A percentile compares a stretch with the other conserved stretches of the same genome.
phyloP scores from a whole-genome alignment of 2,888 invertebrate species.

The Prosapia bicincta region DNA sequence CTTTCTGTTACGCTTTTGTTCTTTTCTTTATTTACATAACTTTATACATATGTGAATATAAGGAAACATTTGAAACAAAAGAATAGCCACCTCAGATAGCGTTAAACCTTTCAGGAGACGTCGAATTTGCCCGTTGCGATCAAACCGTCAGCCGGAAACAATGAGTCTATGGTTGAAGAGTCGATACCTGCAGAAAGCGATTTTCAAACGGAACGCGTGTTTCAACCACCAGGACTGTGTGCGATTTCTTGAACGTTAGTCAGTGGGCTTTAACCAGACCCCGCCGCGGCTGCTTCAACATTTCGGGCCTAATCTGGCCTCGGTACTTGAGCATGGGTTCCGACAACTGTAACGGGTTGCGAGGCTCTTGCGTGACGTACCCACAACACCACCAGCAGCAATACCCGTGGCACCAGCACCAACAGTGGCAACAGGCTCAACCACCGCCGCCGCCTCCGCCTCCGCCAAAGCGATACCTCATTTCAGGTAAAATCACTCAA shows the following conservation, averaged over 20 bases:
- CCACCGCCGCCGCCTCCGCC: constrained; percentile 34
- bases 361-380: constrained; percentile 27
- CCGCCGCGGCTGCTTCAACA: background rate
- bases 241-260: constrained; percentile 5
- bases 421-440: constrained; percentile 8
- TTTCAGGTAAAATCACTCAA: constrained; percentile 36
- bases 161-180: background rate
- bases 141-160: background rate
- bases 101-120: too few species aligned
- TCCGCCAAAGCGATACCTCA: constrained; percentile 36
- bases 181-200: background rate
- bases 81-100: too few species aligned
- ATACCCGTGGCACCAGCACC: constrained; percentile 28
- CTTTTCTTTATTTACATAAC: too few species aligned
- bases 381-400: constrained; percentile 35
- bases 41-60: too few species aligned
- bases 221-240: constrained; percentile 21
- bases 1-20: too few species aligned
- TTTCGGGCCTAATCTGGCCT: constrained; percentile 23
- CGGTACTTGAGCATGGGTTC: constrained; percentile 32
- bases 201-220: background rate
- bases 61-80: too few species aligned
- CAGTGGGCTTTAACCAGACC: background rate
- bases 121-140: background rate
- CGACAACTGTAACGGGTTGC: constrained; percentile 33